Evolutionary conservation across 2,113 vertebrate genomes (phyloP), one percentile per base, ranked within the genome.

Genomic region (Baryphthengus martii): DNA sequence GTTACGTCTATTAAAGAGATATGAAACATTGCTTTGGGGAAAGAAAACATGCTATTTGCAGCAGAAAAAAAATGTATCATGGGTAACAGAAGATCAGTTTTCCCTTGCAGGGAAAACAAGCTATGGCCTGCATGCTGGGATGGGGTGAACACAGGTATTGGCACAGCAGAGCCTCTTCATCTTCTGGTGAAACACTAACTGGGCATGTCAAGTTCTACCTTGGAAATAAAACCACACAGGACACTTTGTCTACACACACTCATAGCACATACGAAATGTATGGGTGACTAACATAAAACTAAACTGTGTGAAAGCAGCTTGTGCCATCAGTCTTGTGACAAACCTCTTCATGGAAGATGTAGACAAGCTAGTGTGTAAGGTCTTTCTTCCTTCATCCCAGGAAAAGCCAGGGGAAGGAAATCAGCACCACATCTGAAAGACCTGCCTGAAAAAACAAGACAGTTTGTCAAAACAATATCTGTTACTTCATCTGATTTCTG

Each of bases 61-160:
- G 58, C 19, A 90, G 59, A 62, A 80, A 44, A 65, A 58, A 42
- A 70, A 65, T 9, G 24, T 20, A 1, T 37, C 72, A 31, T 0
- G 0, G 20, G 25, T n/a, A 73, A 66, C 0, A 28, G 13, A 72
- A 59, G 7, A 79, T 26, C 29, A 53, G 11, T 8, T 73, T 24
- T 16, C 37, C 59, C 59, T 39, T 62, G 35, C 45, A 76, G 53
- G n/a, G 40, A 83, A 88, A 88, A 86, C 0, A 1, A 83, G 37
- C 37, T 45, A 29, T 25, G 3, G 19, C 18, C 40, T 56, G 31
- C 21, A 28, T 1, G 3, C 5, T 39, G 39, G 47, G 12, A 61
- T 12, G 10, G 33, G 9, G 8, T 26, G 24, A 81, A 37, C 5
- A 74, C 18, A 85, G 29, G 25, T 8, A 24, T 0, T 0, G 1